A percentile compares a stretch with the other conserved stretches of the same genome.
Conservation (phyloP, 2,888 invertebrate genomes). For the Acanthopleura granulata region DNA sequence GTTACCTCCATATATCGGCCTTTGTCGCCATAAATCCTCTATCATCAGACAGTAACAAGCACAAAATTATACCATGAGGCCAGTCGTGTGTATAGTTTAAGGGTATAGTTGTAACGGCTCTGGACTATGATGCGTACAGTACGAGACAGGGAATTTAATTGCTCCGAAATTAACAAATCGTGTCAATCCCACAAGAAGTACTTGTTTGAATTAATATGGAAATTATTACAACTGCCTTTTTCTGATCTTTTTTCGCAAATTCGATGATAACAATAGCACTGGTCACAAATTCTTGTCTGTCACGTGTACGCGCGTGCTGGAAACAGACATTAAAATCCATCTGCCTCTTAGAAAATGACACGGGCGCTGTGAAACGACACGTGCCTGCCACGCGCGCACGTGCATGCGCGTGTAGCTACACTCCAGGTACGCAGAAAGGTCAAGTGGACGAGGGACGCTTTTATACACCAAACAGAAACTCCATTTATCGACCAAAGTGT, state of each 20-base stretch:
- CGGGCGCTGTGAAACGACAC: background rate
- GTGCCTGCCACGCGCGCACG: background rate
- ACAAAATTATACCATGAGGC: too few relatives aligned
- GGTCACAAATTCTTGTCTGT: background rate
- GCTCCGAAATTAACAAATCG: background rate
- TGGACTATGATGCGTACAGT: too few relatives aligned
- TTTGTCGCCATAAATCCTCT: too few relatives aligned
- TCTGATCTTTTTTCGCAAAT: background rate
- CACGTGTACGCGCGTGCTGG: background rate
- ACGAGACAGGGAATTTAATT: too few relatives aligned
- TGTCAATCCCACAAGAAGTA: background rate
- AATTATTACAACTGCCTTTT: background rate
- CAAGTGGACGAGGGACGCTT: background rate
- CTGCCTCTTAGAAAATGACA: background rate
- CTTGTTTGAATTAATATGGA: background rate
- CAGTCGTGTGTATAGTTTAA: too few relatives aligned
- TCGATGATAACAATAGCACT: background rate
- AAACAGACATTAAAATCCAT: background rate
- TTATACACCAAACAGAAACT: background rate
- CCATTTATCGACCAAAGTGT: too few relatives aligned
- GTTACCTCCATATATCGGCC: too few relatives aligned
- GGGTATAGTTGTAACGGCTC: too few relatives aligned
- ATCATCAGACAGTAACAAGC: too few relatives aligned
- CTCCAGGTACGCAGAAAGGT: slow-evolving; percentile 1
- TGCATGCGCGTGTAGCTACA: background rate